Evolutionary conservation across 2,113 vertebrate genomes (phyloP).

Genomic region (Nothobranchius kuhntae): DNA sequence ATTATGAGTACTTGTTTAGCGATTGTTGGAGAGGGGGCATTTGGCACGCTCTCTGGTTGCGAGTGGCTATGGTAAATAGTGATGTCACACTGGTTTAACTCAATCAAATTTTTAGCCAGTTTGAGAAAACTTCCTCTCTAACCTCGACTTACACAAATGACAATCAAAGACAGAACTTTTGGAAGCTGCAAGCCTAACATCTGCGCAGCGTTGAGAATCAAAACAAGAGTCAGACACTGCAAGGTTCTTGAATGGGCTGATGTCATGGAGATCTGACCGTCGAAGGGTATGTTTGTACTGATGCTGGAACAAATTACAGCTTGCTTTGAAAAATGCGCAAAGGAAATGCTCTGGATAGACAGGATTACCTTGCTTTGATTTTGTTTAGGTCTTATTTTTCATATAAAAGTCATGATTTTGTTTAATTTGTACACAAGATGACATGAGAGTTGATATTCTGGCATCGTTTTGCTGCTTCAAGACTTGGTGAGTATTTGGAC

Average conservation of each 20-base stretch:
- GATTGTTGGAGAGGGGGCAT: slow-evolving; percentile 13
- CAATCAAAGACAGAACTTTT: slow-evolving; percentile 48
- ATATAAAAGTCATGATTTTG: background rate
- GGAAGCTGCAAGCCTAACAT: slow-evolving; percentile 41
- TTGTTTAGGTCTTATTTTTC: slow-evolving; percentile 4
- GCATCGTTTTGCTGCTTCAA: background rate
- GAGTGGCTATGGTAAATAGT: slow-evolving; percentile 23
- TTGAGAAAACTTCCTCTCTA: slow-evolving; percentile 37
- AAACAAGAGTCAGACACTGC: slow-evolving; percentile 27
- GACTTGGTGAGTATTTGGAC: background rate
- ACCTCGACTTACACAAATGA: slow-evolving; percentile 46
- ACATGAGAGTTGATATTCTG: background rate
- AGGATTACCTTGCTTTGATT: slow-evolving; percentile 21
- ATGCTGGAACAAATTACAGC: slow-evolving; percentile 29
- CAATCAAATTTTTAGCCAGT: slow-evolving; percentile 33
- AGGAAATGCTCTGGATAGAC: slow-evolving; percentile 10
- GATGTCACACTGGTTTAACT: slow-evolving; percentile 51
- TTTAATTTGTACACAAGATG: slow-evolving; percentile 4
- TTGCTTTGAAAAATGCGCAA: slow-evolving; percentile 16
- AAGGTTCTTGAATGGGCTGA: slow-evolving; percentile 6
- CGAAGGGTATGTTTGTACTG: slow-evolving; percentile 26
- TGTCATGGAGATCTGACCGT: slow-evolving; percentile 21
- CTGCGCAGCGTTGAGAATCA: slow-evolving; percentile 40
- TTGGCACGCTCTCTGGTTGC: slow-evolving; percentile 30
- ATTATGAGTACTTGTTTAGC: slow-evolving; percentile 38